Percentiles rank a stretch among this genome's conserved stretches.
These are phyloP conservation scores for Lysandra bellargus DNA, from an alignment of 2,888 invertebrate species.

Conservation along the genomic window DNA sequence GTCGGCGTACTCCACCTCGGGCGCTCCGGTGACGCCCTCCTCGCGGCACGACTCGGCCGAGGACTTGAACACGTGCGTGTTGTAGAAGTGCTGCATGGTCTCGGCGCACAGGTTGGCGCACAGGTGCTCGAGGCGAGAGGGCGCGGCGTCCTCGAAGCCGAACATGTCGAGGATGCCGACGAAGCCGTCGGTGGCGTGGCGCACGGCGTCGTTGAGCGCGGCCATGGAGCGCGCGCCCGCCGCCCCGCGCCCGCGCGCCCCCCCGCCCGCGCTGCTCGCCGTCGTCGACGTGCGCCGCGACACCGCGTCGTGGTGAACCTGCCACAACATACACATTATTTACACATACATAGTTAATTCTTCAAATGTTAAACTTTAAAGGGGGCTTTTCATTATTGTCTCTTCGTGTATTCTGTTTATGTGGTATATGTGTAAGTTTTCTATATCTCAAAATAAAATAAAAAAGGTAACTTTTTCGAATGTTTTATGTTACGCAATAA, in stretches of 20 bases:
- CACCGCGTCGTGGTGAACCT: slow-evolving; percentile 86
- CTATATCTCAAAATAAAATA: no score
- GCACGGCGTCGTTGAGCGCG: slow-evolving; percentile 93
- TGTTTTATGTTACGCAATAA: background rate
- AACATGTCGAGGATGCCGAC: slow-evolving; percentile 98
- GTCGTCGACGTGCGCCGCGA: slow-evolving; percentile 89
- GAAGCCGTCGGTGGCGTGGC: slow-evolving; percentile 96
- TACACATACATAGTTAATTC: no score
- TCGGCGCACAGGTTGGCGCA: slow-evolving; percentile 98
- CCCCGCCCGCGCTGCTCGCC: slow-evolving; percentile 86
- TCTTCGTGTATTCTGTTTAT: no score
- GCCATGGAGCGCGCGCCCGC: slow-evolving; percentile 95
- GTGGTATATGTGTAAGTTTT: no score
- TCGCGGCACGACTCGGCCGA: slow-evolving; percentile 91
- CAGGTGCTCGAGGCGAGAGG: slow-evolving; percentile 94
- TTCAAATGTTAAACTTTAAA: no score
- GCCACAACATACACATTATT: background rate
- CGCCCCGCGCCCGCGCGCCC: slow-evolving; percentile 81
- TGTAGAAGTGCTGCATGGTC: slow-evolving; percentile 98
- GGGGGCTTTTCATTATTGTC: no score
- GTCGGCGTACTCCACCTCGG: slow-evolving; percentile 96
- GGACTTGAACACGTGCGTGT: slow-evolving; percentile 81
- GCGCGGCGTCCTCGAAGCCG: slow-evolving; percentile 96
- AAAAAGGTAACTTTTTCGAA: background rate
- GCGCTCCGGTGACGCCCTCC: slow-evolving; percentile 93